Evolutionary conservation across 53 echinoderm and acorn worm genomes (phyloP), one percentile per base, ranked within the genome.

Genomic region (Patiria pectinifera): DNA sequence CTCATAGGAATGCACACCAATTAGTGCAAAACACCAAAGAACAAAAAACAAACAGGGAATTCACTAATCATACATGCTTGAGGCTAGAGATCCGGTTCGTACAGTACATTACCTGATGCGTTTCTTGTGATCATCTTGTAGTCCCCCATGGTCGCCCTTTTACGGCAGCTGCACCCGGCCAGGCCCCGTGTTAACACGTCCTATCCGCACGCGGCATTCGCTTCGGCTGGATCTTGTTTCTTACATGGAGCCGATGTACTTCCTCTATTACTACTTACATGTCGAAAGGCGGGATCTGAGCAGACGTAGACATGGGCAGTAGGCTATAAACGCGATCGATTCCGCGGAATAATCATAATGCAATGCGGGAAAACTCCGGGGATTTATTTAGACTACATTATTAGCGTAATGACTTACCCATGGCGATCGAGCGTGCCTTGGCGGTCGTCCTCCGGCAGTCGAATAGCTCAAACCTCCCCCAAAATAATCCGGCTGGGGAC

Each of bases 71-170:
- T 6, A 66, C 66, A 66, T 14, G 66, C 66, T 66, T 18, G 3
- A 66, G 66, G 14, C 15, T 18, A 66, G 3, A 66, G 66, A 66
- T 14, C 66, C 15, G 3, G 66, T 18, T 16, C 12, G 15, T 14
- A 11, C 14, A 15, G 66, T 66, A 66, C 3, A 3, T 66, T 66
- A 66, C 66, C 66, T 66, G 66, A 66, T 8, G 53, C 53, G 15
- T 80, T 80, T 45, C 80, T 45, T 44, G 80, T 48, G 46, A 80
- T 80, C 80, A 80, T 80, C 18, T 80, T 80, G 48, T 80, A 80
- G 45, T 80, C 80, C 19, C 80, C 80, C 80, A 80, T 80, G 12
- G 13, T 80, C 5, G 80, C 80, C 3, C 3, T 3, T 66, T 18
- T 18, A 13, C 4, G 13, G 19, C 15, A 6, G 15, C 19, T 16